Base-by-base conservation (phyloP, 53 echinoderm and acorn worm species). In the Paracentrotus lividus region DNA sequence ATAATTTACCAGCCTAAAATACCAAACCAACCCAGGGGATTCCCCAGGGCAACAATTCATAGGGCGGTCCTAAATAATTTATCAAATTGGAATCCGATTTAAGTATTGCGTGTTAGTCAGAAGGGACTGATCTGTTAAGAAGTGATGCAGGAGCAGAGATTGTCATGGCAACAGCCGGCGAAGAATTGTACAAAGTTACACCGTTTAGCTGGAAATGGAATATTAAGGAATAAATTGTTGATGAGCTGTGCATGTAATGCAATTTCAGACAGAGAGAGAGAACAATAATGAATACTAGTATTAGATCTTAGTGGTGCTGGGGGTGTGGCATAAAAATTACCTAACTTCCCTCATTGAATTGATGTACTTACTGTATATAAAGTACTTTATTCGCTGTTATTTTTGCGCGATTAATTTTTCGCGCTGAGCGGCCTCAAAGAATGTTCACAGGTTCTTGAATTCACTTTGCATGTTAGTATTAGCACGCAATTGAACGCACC, bases 11-110 rank as follows among this genome's bases (percentile, higher is more conserved):
- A 72, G 38, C 20, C 16, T 72, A 40, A 72, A 72, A 72, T 72
- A 36, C 20, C 72, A 72, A 72, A 72, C 32, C 36, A 40, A 72
- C 72, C 72, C 72, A 38, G 72, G 72, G 72, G 72, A 40, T 27
- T 72, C 72, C 72, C 72, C 72, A 38, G 20, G 40, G 40, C 40
- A 72, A 40, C 32, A 72, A 72, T 36, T 72, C 21, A 40, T 72
- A 20, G 72, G 72, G 72, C 27, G 72, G 72, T 36, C 40, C 1
- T 38, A 72, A 64, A 31, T 72, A 15, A 72, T 72, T 40, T 72
- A 72, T 72, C 15, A 72, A 38, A 72, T 72, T 72, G 72, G 38
- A 72, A 72, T 72, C 21, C 38, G 72, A 72, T 72, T 69, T 36
- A 38, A 69, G 38, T 36, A 69, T 69, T 69, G 69, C 69, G 69